A percentile compares a stretch with the other conserved stretches of the same genome.
phyloP scores from a whole-genome alignment of 2,797 vertebrate genomes.

The Perodicticus potto region DNA sequence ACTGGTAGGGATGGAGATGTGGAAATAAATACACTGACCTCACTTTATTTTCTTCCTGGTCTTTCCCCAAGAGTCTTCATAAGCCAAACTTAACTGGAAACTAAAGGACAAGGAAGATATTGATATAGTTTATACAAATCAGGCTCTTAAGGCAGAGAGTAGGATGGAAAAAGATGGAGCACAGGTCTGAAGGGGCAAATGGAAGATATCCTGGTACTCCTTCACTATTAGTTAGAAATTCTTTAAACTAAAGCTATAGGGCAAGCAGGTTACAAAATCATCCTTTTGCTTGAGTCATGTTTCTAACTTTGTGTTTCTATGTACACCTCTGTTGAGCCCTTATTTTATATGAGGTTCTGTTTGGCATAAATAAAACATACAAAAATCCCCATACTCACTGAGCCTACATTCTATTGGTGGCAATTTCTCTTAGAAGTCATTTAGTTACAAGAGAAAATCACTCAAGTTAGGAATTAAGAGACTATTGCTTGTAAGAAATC shows the following conservation, averaged over 20 bases:
- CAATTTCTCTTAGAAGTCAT: slow-evolving; percentile 14
- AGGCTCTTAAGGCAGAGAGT: not conserved
- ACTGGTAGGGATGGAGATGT: not conserved
- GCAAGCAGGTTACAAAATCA: not conserved
- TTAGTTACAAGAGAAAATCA: slow-evolving; percentile 13
- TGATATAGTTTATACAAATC: not conserved
- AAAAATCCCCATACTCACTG: not conserved
- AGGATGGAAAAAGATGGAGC: not conserved
- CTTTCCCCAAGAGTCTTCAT: not conserved
- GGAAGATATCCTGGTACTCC: not conserved
- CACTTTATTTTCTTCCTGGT: slow-evolving; percentile 43
- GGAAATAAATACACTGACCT: not conserved
- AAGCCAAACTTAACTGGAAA: slow-evolving; percentile 37
- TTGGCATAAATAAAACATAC: slow-evolving; percentile 16
- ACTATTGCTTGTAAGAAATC: not conserved
- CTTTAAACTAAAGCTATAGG: not conserved
- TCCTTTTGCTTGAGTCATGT: slow-evolving; percentile 15
- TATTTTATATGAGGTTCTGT: not conserved
- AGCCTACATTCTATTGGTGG: slow-evolving; percentile 1
- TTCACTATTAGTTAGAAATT: slow-evolving; percentile 33
- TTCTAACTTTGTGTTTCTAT: not conserved
- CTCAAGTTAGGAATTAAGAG: slow-evolving; percentile 25
- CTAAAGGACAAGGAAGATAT: not conserved
- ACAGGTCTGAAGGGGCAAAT: not conserved
- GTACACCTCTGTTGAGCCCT: not conserved